These are phyloP conservation scores for Calliphora vomitoria DNA, from an alignment of 2,888 invertebrate species.

Conservation along the genomic window DNA sequence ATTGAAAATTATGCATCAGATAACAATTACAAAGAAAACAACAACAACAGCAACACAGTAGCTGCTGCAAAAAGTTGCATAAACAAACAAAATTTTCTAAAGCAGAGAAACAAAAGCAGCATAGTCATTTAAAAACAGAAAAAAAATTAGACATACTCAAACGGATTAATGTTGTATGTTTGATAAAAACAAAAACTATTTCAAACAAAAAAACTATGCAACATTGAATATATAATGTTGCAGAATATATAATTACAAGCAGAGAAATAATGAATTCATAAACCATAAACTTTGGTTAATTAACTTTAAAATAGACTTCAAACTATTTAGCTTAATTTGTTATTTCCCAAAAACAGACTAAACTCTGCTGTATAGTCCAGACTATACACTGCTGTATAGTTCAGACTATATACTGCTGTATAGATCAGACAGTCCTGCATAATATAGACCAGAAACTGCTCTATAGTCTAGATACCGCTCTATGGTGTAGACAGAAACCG, in stretches of 20 bases:
- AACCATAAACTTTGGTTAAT: neutral
- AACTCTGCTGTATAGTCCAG: too few relatives aligned
- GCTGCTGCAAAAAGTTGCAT: neutral
- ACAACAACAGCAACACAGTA: slow-evolving; percentile 36
- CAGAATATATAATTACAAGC: neutral
- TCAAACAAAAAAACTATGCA: neutral
- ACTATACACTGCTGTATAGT: too few relatives aligned
- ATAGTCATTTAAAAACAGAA: neutral
- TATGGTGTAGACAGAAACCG: too few relatives aligned
- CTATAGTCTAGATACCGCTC: too few relatives aligned
- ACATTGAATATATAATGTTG: neutral
- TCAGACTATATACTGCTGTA: too few relatives aligned
- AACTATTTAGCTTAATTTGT: too few relatives aligned
- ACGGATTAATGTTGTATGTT: slow-evolving; percentile 32
- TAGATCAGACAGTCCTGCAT: too few relatives aligned
- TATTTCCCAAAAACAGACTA: too few relatives aligned
- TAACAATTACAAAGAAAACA: slow-evolving; percentile 65
- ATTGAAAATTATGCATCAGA: slow-evolving; percentile 71
- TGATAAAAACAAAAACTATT: neutral
- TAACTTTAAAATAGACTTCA: neutral
- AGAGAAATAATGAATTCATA: neutral
- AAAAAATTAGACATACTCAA: slow-evolving; percentile 3
- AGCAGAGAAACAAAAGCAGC: slow-evolving; percentile 5
- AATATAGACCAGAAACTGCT: too few relatives aligned
- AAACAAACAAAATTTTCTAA: neutral